Evolutionary conservation across 2,113 vertebrate genomes (phyloP).

Genomic region (Campylomormyrus numenius): DNA sequence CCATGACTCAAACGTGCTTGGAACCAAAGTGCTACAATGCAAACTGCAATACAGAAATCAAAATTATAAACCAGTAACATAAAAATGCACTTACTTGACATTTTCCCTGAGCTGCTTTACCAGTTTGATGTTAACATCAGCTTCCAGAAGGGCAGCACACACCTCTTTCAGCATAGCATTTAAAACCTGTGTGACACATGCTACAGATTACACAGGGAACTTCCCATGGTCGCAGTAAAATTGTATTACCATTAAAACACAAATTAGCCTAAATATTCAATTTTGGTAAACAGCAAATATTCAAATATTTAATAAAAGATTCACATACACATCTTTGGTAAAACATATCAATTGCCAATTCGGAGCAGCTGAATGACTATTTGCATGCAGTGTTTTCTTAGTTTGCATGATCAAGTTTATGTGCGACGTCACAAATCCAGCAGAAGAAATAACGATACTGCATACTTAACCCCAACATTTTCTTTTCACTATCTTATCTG

Average conservation of each 20-base stretch:
- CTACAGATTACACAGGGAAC: slow-evolving; percentile 22
- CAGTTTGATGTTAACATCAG: slow-evolving; percentile 96
- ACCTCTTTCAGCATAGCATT: slow-evolving; percentile 99
- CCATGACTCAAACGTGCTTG: not conserved
- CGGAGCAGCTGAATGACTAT: not conserved
- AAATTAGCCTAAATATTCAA: not conserved
- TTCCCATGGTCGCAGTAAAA: not conserved
- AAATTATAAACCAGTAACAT: not conserved
- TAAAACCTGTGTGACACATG: slow-evolving; percentile 70
- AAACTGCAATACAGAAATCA: not conserved
- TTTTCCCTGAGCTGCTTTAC: slow-evolving; percentile 95
- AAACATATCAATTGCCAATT: not conserved
- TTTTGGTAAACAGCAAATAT: not conserved
- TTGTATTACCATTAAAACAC: not conserved
- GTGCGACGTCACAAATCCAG: not conserved
- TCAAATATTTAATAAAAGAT: not conserved
- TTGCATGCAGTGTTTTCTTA: not conserved
- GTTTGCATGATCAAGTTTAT: not conserved
- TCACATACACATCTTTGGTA: not conserved
- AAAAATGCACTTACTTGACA: slow-evolving; percentile 78
- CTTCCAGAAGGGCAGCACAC: slow-evolving; percentile 91
- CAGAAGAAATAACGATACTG: not conserved
- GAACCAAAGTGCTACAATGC: not conserved
- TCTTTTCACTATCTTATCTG: not conserved
- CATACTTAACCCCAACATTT: not conserved